Evolutionary conservation across 2,797 vertebrate genomes (phyloP).

Genomic region (Falco peregrinus): DNA sequence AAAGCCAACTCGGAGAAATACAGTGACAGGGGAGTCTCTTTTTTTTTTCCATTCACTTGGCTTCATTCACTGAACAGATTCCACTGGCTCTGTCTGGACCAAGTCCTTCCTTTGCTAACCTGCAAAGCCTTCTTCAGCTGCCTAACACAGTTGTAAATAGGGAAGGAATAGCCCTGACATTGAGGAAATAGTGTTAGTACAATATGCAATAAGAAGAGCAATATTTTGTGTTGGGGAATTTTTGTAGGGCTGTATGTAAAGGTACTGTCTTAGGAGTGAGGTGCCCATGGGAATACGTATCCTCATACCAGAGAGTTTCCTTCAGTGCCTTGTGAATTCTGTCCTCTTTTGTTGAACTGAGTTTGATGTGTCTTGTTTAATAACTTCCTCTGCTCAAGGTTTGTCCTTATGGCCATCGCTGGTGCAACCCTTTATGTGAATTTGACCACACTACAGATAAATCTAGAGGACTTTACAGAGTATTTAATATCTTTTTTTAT

Average conservation of each 20-base stretch:
- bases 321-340: not conserved
- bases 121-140: not conserved
- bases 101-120: not conserved
- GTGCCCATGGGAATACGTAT: not conserved
- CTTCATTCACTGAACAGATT: not conserved
- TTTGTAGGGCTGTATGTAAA: not conserved
- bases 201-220: not conserved
- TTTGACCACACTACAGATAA: not conserved
- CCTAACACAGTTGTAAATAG: not conserved
- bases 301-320: not conserved
- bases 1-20: constrained; percentile 19
- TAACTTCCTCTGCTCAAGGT: not conserved
- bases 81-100: not conserved
- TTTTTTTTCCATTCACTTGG: not conserved
- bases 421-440: not conserved
- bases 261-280: not conserved
- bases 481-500: not conserved
- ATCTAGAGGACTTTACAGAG: not conserved
- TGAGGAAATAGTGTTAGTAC: not conserved
- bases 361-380: not conserved
- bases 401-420: not conserved
- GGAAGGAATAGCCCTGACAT: not conserved
- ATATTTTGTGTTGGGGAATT: not conserved
- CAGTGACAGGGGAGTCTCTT: constrained; percentile 20
- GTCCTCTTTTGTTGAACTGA: not conserved